Base-by-base conservation (phyloP, 2,888 invertebrate species). In the Hermaeophaga mercurialis region DNA sequence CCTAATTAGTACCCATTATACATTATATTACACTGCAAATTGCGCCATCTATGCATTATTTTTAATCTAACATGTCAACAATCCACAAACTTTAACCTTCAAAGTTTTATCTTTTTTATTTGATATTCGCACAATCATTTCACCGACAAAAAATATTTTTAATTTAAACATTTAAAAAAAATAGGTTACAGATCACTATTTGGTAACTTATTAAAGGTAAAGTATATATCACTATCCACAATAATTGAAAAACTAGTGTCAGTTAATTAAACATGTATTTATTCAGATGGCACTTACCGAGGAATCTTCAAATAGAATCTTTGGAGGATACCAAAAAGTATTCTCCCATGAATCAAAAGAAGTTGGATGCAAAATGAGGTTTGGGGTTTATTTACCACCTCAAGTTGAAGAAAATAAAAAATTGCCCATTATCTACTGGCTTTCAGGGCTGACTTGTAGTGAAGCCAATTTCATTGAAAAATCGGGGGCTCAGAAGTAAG, bases 381-480 rank as follows among this genome's bases (percentile, higher is more conserved):
- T 98, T 78, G 93, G 92, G 0, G 82, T 96, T 28, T 99, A 88
- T 73, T 73, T 97, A 46, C 98, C 98, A 11, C 89, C 93, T 0
- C 85, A 90, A 71, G 81, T 83, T 0, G 85, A 85, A 63, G 84
- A 85, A 59, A 80, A 80, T 48, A 79, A 78, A 11, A 81, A 82
- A 67, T 79, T 91, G 24, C 94, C 96, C 1, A 91, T 94, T 0
- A 81, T 97, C 8, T 96, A 93, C 75, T 97, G 89, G 83, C 80
- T 97, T 0, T 96, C 96, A 31, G 96, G 97, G 1, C 80, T 98
- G 22, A 91, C 91, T 0, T 98, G 98, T 76, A 94, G 87, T 8
- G 97, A 99, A 77, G 89, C 92, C 71, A 99, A 99, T 80, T 96
- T 98, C 73, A 89, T 96, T 61, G 87, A 90, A 46, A 99, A 99